Evolutionary conservation across 2,113 vertebrate species (phyloP), one percentile per base, ranked within the genome.

Genomic region (Tenebrosternarchus preto): DNA sequence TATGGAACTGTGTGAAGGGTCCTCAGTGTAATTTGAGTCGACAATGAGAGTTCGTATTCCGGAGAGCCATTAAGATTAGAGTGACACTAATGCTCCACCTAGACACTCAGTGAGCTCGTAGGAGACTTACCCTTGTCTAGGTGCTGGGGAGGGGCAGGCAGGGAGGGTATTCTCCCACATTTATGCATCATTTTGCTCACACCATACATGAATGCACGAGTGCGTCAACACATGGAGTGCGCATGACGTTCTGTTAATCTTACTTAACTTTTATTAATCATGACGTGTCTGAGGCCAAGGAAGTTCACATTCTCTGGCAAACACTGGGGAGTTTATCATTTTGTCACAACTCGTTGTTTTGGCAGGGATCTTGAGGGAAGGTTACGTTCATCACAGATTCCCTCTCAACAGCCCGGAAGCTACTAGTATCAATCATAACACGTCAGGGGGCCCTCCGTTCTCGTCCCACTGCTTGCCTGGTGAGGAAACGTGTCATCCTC

Each of bases 31-130:
- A 82, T 82, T 77, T 84, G 73, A 67, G 73, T 74, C 81, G 82
- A 84, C 83, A 79, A 64, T 69, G 60, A 81, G 74, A 76, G 74
- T 80, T 75, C 76, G 61, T 78, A 20, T 46, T 76, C 70, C 31
- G 46, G 16, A 59, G 72, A 56, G n/a, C 80, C 73, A 71, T 85
- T 84, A 79, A 70, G 77, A 86, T 84, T 70, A 75, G 74, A 80
- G 66, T 83, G 78, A 86, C 84, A 83, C 72, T 84, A 86, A 84
- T 83, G 76, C 31, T 4, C 29, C 55, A 39, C 53, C 46, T 59
- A 68, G 79, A 78, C 29, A 19, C 61, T 63, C 31, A 2, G 6
- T 25, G 16, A 53, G 50, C 56, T 76, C 82, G 68, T 72, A 56
- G 68, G 60, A 25, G 39, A 63, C 76, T 72, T 68, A 53, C 73